Percentiles rank a stretch among this genome's conserved stretches.
These are phyloP conservation scores for Aphidius colemani DNA, from an alignment of 2,888 invertebrate genomes.

Conservation along the genomic window DNA sequence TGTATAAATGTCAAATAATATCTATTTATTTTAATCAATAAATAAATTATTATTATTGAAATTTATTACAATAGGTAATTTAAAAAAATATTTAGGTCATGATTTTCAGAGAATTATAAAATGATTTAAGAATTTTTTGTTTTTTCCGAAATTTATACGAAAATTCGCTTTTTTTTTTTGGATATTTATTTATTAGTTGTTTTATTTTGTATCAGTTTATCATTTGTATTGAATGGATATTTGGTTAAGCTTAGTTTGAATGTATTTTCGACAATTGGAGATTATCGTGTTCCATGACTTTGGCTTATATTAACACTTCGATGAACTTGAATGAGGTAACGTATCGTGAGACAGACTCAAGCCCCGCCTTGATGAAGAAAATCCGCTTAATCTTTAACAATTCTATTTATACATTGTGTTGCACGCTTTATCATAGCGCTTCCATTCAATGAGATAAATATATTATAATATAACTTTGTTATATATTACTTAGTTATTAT, in stretches of 20 bases:
- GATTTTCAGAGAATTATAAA: no score
- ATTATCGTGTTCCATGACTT: constrained; percentile 33
- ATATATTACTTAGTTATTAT: no score
- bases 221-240: background rate
- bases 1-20: no score
- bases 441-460: background rate
- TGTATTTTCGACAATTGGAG: constrained; percentile 29
- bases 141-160: no score
- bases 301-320: constrained; percentile 33
- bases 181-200: background rate
- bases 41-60: no score
- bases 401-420: constrained; percentile 2
- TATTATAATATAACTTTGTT: no score
- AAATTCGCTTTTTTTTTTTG: background rate
- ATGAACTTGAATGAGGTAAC: constrained; percentile 31
- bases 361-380: constrained; percentile 31
- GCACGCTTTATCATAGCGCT: no score
- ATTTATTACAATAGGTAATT: no score
- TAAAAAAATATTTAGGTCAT: no score
- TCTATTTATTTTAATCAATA: no score
- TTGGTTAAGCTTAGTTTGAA: background rate
- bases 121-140: no score
- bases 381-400: constrained; percentile 34
- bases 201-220: background rate
- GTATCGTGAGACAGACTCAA: constrained; percentile 29